These are phyloP conservation scores for Leptosomus discolor DNA, from an alignment of 2,113 vertebrate genomes.

Conservation along the genomic window DNA sequence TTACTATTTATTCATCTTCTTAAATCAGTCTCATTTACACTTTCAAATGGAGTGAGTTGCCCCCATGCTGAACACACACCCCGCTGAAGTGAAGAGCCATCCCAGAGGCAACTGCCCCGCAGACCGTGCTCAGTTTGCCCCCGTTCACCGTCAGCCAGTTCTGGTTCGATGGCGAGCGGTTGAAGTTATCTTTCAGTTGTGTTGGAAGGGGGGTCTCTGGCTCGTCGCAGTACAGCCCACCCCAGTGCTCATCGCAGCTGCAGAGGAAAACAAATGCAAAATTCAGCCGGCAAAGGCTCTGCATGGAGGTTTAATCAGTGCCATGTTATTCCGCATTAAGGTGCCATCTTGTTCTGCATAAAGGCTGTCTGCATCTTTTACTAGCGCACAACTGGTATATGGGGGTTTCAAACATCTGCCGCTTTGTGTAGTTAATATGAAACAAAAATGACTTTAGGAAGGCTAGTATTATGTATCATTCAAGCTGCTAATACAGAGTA, in stretches of 20 bases:
- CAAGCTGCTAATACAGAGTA: background rate
- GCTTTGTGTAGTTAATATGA: background rate
- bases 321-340: background rate
- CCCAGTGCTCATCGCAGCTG: constrained; percentile 94
- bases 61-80: constrained; percentile 66
- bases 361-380: background rate
- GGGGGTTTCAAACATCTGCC: background rate
- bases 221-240: constrained; percentile 91
- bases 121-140: constrained; percentile 91
- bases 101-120: constrained; percentile 93
- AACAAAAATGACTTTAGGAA: background rate
- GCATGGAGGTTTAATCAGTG: background rate
- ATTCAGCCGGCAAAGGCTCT: background rate
- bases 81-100: constrained; percentile 96
- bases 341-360: background rate
- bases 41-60: background rate
- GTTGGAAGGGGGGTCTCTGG: constrained; percentile 83
- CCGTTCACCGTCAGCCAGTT: constrained; percentile 94
- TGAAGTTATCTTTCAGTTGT: constrained; percentile 98
- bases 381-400: background rate
- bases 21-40: background rate
- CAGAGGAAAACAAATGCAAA: constrained; percentile 6
- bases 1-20: background rate
- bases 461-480: background rate
- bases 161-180: constrained; percentile 85